These are phyloP conservation scores for Microcebus tavaratra DNA, from an alignment of 2,113 vertebrate genomes.

Conservation along the genomic window DNA sequence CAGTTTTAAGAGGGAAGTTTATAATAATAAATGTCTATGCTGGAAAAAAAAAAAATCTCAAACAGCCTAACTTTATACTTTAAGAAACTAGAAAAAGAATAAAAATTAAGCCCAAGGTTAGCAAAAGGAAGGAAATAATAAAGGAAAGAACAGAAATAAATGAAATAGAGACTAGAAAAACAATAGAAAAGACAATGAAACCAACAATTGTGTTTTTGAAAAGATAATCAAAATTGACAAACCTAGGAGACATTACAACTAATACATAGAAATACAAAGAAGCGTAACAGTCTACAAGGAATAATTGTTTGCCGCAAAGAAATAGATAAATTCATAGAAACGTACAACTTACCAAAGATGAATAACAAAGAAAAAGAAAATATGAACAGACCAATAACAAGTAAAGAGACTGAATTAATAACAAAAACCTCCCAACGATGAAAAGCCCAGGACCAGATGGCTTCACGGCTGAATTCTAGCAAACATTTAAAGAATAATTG, in stretches of 20 bases:
- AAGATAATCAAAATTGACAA: not conserved
- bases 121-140: not conserved
- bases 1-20: not conserved
- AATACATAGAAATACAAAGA: not conserved
- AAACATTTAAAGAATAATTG: not conserved
- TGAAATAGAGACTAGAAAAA: not conserved
- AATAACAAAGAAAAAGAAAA: not conserved
- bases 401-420: not conserved
- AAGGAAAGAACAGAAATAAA: not conserved
- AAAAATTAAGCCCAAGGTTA: not conserved
- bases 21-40: not conserved
- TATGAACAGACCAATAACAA: not conserved
- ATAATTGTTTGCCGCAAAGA: not conserved
- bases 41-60: not conserved
- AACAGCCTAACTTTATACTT: not conserved
- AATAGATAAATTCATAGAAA: not conserved
- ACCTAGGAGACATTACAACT: not conserved
- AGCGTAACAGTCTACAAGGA: not conserved
- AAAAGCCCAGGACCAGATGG: not conserved
- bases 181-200: not conserved
- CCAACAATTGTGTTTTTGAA: not conserved
- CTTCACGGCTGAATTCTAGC: not conserved
- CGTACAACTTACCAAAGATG: not conserved
- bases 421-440: not conserved
- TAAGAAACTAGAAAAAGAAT: not conserved